Percentiles rank a stretch among this genome's conserved stretches.
phyloP scores from a whole-genome alignment of 2,888 invertebrate genomes.

The Pegoplata infirma region DNA sequence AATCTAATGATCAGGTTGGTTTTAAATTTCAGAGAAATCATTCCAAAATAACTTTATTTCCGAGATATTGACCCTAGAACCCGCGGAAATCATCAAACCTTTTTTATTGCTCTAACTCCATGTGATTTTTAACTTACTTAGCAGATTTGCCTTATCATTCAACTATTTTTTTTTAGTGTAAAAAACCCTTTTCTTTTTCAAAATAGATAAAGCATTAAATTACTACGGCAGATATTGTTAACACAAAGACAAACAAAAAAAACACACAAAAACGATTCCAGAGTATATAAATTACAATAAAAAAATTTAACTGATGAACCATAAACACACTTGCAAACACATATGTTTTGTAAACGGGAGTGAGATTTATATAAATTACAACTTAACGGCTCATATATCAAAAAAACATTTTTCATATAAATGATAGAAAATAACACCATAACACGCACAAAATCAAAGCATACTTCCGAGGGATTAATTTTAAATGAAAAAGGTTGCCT shows the following conservation, averaged over 20 bases:
- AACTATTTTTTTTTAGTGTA: too few relatives aligned
- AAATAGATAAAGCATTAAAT: slow-evolving; percentile 47
- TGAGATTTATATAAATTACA: slow-evolving; percentile 43
- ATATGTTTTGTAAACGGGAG: neutral
- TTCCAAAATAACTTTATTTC: too few relatives aligned
- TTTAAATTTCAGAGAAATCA: too few relatives aligned
- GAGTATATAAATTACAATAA: slow-evolving; percentile 41
- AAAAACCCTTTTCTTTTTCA: neutral
- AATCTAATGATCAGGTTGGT: too few relatives aligned
- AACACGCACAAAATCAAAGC: slow-evolving; percentile 18
- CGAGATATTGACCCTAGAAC: too few relatives aligned
- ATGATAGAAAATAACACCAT: neutral
- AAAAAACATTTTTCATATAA: slow-evolving; percentile 1
- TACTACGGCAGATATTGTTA: slow-evolving; percentile 30
- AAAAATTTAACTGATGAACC: slow-evolving; percentile 29
- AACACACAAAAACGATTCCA: neutral
- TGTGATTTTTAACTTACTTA: too few relatives aligned
- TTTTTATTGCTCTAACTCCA: too few relatives aligned
- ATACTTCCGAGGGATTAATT: neutral
- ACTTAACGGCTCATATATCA: slow-evolving; percentile 43
- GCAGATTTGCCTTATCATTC: too few relatives aligned
- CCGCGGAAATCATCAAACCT: too few relatives aligned
- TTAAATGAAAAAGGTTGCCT: slow-evolving; percentile 14
- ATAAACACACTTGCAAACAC: slow-evolving; percentile 1
- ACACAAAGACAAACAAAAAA: neutral